Evolutionary conservation across 2,888 invertebrate genomes (phyloP).

Genomic region (Eurytoma californica): DNA sequence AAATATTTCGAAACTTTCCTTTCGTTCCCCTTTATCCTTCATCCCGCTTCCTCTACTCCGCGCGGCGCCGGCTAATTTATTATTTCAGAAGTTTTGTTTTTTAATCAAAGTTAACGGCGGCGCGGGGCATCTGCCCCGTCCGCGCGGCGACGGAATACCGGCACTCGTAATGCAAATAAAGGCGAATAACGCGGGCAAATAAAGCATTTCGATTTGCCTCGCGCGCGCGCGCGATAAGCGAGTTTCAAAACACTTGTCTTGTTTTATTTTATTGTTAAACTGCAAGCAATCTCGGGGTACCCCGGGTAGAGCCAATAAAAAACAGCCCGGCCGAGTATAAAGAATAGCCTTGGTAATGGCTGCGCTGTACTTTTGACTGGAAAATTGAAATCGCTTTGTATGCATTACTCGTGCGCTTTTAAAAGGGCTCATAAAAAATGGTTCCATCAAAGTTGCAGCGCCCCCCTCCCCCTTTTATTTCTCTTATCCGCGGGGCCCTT

Average conservation of each 20-base stretch:
- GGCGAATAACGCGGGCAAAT: not conserved
- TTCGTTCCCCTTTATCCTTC: constrained; percentile 2
- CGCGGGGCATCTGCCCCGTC: too few relatives aligned
- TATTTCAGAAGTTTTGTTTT: constrained; percentile 32
- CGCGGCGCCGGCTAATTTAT: constrained; percentile 22
- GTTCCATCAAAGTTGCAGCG: constrained; percentile 31
- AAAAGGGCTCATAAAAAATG: constrained; percentile 50
- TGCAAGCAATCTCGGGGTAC: constrained; percentile 7
- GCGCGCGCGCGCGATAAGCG: not conserved
- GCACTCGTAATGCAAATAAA: not conserved
- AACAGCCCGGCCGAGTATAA: constrained; percentile 2
- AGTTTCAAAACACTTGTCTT: constrained; percentile 13
- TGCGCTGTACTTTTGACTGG: constrained; percentile 53
- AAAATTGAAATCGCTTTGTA: constrained; percentile 62
- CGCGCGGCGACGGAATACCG: not conserved
- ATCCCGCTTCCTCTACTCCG: too few relatives aligned
- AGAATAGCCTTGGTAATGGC: constrained; percentile 36
- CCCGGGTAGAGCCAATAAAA: constrained; percentile 11
- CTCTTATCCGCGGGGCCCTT: not conserved
- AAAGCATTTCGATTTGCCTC: constrained; percentile 9
- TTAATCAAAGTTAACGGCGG: constrained; percentile 26
- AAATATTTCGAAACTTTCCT: constrained; percentile 41
- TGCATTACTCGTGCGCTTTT: constrained; percentile 54
- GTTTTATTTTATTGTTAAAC: constrained; percentile 9
- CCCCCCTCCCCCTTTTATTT: not conserved